Conservation (phyloP, 2,888 invertebrate genomes). For the Empis livida region DNA sequence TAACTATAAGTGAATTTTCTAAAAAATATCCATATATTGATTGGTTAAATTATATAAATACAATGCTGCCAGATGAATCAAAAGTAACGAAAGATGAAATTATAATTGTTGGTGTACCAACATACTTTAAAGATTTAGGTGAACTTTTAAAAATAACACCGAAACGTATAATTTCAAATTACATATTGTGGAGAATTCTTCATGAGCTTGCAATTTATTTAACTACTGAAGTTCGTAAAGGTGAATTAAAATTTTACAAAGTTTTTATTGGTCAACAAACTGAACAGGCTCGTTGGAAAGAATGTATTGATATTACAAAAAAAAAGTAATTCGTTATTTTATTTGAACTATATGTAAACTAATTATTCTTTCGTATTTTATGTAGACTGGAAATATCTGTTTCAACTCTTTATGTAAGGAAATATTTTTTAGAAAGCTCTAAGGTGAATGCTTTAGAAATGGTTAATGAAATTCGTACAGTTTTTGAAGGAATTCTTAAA, state of each 20-base stretch:
- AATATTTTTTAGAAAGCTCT: conserved; percentile 68
- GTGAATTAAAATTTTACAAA: conserved; percentile 63
- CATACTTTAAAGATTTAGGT: conserved; percentile 56
- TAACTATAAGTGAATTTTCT: conserved; percentile 60
- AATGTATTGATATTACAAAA: conserved; percentile 62
- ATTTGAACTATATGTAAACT: too few relatives aligned
- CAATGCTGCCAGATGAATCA: conserved; percentile 49
- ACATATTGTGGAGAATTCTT: conserved; percentile 74
- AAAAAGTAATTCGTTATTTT: conserved; percentile 45
- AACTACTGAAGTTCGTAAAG: conserved; percentile 53
- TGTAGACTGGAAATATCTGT: conserved; percentile 51
- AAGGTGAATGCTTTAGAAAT: conserved; percentile 67
- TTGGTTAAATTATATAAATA: conserved; percentile 57
- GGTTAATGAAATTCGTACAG: conserved; percentile 63
- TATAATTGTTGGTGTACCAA: conserved; percentile 67
- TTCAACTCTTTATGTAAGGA: conserved; percentile 67
- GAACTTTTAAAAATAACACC: conserved; percentile 39
- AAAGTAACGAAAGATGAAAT: conserved; percentile 49
- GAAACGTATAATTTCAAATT: conserved; percentile 61
- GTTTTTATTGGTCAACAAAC: conserved; percentile 65
- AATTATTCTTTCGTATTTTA: conserved; percentile 4
- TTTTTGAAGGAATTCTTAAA: conserved; percentile 62
- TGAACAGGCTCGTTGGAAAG: conserved; percentile 71
- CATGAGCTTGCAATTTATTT: conserved; percentile 63
- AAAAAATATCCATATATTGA: conserved; percentile 44